Percentiles rank a stretch among this genome's conserved stretches.
Evolutionary conservation across 1,140 invertebrate species (phyloP).

Genomic region (Pantala flavescens): DNA sequence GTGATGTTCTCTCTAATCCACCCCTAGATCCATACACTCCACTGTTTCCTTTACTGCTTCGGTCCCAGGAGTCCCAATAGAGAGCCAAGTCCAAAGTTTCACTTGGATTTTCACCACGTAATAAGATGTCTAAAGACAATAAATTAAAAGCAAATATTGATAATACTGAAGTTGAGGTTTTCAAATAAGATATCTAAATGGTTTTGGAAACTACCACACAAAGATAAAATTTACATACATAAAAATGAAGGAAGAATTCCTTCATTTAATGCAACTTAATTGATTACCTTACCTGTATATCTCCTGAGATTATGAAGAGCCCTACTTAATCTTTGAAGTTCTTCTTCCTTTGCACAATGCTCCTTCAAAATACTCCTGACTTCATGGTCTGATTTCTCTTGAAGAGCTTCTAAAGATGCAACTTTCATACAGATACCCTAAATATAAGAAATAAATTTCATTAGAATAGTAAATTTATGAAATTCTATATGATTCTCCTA

Average conservation of each 20-base stretch:
- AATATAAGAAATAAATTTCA: constrained; percentile 16
- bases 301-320: constrained; percentile 75
- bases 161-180: too few species aligned
- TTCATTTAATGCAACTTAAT: too few species aligned
- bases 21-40: background rate
- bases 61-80: constrained; percentile 91
- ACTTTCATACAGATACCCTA: constrained; percentile 47
- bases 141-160: constrained; percentile 10
- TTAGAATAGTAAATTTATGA: too few species aligned
- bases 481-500: too few species aligned
- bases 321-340: constrained; percentile 61
- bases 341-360: constrained; percentile 57
- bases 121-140: constrained; percentile 44
- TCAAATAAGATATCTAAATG: too few species aligned
- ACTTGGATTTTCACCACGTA: constrained; percentile 35
- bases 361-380: constrained; percentile 58
- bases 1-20: background rate
- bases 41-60: constrained; percentile 31
- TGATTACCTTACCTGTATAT: constrained; percentile 55
- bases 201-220: too few species aligned
- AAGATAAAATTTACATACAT: too few species aligned
- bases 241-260: too few species aligned
- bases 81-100: constrained; percentile 52
- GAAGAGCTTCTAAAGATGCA: constrained; percentile 61
- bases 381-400: constrained; percentile 75